A percentile compares a stretch with the other conserved stretches of the same genome.
Evolutionary conservation across 2,113 vertebrate species (phyloP).

Genomic region (Pollachius pollachius): DNA sequence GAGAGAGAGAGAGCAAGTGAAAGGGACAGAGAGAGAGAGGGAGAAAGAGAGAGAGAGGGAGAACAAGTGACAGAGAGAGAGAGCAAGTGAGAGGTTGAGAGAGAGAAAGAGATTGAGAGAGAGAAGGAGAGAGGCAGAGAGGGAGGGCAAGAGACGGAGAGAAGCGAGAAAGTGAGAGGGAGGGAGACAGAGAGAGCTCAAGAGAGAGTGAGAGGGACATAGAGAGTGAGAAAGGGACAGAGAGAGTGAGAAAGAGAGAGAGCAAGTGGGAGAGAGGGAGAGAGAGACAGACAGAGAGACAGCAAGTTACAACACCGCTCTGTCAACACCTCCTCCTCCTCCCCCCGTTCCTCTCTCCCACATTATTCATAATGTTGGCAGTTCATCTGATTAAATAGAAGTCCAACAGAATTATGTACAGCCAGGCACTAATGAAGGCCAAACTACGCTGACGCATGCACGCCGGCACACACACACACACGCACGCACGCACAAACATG

Average conservation of each 20-base stretch:
- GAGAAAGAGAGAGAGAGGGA: background rate
- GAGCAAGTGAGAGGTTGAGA: background rate
- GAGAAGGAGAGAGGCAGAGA: background rate
- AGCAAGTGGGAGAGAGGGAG: slow-evolving; percentile 2
- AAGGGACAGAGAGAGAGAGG: slow-evolving; percentile 4
- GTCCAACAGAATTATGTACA: slow-evolving; percentile 24
- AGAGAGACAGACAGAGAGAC: slow-evolving; percentile 26
- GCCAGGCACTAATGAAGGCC: slow-evolving; percentile 27
- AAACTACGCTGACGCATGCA: background rate
- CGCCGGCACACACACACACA: background rate
- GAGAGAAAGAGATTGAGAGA: slow-evolving; percentile 5
- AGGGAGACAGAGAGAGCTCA: background rate
- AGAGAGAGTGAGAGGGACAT: background rate
- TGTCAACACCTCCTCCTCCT: slow-evolving; percentile 54
- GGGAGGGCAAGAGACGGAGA: slow-evolving; percentile 2
- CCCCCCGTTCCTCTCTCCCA: slow-evolving; percentile 41
- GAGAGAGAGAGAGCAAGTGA: slow-evolving; percentile 7
- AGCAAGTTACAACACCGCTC: slow-evolving; percentile 59
- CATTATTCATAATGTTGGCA: slow-evolving; percentile 68
- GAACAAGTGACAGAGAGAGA: background rate
- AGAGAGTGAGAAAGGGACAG: slow-evolving; percentile 33
- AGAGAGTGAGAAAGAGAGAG: slow-evolving; percentile 13
- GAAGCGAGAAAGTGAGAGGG: background rate
- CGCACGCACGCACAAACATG: slow-evolving; percentile 1
- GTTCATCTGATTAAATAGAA: slow-evolving; percentile 64